Conservation (phyloP, 1,140 invertebrate species). For the Cyclina sinensis region DNA sequence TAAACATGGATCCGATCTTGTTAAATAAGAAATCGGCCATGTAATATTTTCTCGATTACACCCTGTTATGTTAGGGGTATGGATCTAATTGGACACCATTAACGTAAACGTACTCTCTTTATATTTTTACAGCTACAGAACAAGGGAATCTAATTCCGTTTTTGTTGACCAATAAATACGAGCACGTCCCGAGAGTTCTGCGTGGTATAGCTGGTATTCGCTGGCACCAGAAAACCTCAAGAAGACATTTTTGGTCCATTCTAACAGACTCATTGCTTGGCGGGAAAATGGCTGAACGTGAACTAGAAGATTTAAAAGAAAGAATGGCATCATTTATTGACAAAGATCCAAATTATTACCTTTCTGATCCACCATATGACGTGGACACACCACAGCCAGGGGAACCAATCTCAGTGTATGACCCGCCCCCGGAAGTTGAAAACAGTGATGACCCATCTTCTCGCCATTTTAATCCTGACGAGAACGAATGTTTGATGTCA, state of each 20-base stretch:
- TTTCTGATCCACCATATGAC: slow-evolving; percentile 51
- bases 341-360: slow-evolving; percentile 18
- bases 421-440: slow-evolving; percentile 39
- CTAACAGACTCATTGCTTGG: slow-evolving; percentile 26
- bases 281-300: neutral
- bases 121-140: neutral
- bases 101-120: too few relatives aligned
- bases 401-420: slow-evolving; percentile 25
- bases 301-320: slow-evolving; percentile 14
- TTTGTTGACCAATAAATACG: slow-evolving; percentile 13
- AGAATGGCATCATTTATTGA: neutral
- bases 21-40: too few relatives aligned
- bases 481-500: slow-evolving; percentile 22
- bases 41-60: too few relatives aligned
- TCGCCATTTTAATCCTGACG: neutral
- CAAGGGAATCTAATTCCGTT: slow-evolving; percentile 50
- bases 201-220: slow-evolving; percentile 23
- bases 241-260: neutral
- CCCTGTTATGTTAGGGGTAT: too few relatives aligned
- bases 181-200: slow-evolving; percentile 42
- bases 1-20: too few relatives aligned
- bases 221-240: neutral
- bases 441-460: slow-evolving; percentile 39
- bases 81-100: too few relatives aligned
- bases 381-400: neutral